Base-by-base conservation (phyloP, 2,888 invertebrate species). In the Meteorus cinctellus region DNA sequence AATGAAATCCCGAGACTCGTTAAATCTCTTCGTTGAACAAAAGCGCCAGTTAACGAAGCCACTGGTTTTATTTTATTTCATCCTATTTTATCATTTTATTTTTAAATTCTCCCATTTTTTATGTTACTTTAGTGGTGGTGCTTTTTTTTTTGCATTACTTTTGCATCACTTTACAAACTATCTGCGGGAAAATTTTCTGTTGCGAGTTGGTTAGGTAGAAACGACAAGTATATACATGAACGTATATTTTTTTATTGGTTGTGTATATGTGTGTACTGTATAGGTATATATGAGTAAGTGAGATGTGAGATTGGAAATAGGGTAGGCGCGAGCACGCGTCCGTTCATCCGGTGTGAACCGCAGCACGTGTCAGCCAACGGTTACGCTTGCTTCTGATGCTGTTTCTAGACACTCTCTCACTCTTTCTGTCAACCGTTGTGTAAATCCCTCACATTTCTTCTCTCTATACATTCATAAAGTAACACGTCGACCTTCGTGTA, bases 261-360 rank as follows among this genome's bases (percentile, higher is more conserved):
- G n/a, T 51, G 51, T 48, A 48, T 41, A 10, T 41, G 41, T 41
- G 8, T 8, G 1, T 41, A 41, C 12, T 10, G 8, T 41, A 41
- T 12, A 41, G 8, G 8, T 41, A 41, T 41, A 41, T 55, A 55
- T 55, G 55, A 55, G 55, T 55, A 19, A 55, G 55, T 48, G 48
- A 48, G 48, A 55, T 60, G 68, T 70, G 68, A 75, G 78, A 77
- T 78, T 76, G 62, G 78, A 72, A 77, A 77, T 77, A 75, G 75
- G 76, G 34, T 51, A 67, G 75, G 75, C 75, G 72, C 75, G 75
- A 76, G 72, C 72, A 62, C 74, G 45, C 48, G 70, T 48, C 41
- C 67, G 74, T 79, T 69, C 74, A 75, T 76, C 78, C 78, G 78
- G 79, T 81, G 81, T 76, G 80, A 80, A 80, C 73, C 77, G 78